These are phyloP conservation scores for Anabacerthia variegaticeps DNA, from an alignment of 2,797 vertebrate species.

Conservation along the genomic window DNA sequence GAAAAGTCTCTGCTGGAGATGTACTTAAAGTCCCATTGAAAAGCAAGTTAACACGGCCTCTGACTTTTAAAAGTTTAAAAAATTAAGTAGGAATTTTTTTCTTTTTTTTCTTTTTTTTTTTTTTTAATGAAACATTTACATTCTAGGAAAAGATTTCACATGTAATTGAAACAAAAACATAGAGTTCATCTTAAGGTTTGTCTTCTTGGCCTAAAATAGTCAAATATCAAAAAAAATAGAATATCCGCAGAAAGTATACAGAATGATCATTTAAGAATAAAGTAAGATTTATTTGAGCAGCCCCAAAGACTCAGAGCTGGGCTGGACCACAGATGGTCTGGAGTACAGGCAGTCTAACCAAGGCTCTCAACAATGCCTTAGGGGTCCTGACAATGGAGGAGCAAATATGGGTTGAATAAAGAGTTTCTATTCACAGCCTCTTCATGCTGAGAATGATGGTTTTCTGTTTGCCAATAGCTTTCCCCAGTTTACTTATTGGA, in stretches of 20 bases:
- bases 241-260: neutral
- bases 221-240: neutral
- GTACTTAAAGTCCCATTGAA: neutral
- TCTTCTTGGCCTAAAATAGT: neutral
- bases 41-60: neutral
- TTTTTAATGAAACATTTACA: neutral
- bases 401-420: neutral
- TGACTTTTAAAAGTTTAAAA: neutral
- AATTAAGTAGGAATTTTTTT: neutral
- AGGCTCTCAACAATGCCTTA: neutral
- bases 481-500: neutral
- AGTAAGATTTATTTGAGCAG: neutral
- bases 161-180: neutral
- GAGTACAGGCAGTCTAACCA: accelerated
- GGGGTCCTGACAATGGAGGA: neutral
- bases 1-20: neutral
- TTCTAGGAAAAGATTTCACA: neutral
- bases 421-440: neutral
- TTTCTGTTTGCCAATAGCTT: neutral
- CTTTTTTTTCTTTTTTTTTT: neutral
- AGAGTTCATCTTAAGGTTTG: neutral
- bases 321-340: neutral
- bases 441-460: neutral
- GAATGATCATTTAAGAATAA: neutral
- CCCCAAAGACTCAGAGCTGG: neutral